These are phyloP conservation scores for Ficedula albicollis DNA, from an alignment of 2,797 vertebrate genomes.

Conservation along the genomic window DNA sequence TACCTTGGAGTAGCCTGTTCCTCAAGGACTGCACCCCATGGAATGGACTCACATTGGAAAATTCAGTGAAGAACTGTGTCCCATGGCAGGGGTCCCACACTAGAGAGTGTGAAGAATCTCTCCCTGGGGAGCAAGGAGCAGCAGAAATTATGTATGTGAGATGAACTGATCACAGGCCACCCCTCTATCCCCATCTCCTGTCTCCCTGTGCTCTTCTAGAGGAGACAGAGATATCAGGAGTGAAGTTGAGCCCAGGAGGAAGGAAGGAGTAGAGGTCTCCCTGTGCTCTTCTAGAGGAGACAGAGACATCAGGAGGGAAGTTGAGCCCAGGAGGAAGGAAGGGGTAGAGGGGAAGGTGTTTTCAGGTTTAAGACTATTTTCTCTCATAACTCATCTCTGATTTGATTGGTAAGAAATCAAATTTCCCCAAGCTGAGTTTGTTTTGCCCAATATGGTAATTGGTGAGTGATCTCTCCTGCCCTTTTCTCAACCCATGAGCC, in stretches of 20 bases:
- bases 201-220: background rate
- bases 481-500: background rate
- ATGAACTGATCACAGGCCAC: background rate
- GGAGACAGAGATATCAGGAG: background rate
- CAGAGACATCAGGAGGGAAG: background rate
- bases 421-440: background rate
- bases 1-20: background rate
- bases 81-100: background rate
- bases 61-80: background rate
- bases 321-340: background rate
- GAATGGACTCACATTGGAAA: accelerated
- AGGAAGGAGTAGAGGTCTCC: background rate
- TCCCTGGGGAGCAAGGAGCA: background rate
- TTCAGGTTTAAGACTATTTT: background rate
- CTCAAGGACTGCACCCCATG: background rate
- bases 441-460: background rate
- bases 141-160: accelerated
- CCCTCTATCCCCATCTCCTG: no score
- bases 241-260: background rate
- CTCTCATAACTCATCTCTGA: background rate
- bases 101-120: background rate
- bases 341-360: background rate
- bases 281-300: background rate
- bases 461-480: background rate
- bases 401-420: background rate